phyloP scores from a whole-genome alignment of 1,140 invertebrate genomes.

The Temnothorax nylanderi region DNA sequence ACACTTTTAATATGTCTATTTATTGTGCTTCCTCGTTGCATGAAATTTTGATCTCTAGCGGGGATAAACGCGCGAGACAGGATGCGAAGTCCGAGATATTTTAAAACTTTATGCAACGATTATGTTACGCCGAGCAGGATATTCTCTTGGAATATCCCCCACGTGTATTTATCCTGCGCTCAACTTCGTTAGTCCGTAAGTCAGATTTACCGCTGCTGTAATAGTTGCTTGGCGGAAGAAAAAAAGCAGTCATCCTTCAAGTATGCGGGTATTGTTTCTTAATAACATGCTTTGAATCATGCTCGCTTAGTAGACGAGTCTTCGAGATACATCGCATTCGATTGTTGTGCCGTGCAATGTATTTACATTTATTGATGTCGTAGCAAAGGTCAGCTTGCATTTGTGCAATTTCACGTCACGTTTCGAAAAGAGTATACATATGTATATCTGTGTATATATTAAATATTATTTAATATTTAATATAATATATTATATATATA shows the following conservation, averaged over 20 bases:
- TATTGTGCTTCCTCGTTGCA: not conserved
- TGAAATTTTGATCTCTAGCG: not conserved
- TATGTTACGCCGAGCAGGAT: constrained; percentile 25
- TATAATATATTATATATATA: not conserved
- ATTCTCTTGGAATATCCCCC: constrained; percentile 57
- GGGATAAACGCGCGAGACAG: not conserved
- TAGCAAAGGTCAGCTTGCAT: constrained; percentile 37
- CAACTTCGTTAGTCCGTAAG: constrained; percentile 45
- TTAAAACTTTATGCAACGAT: constrained; percentile 49
- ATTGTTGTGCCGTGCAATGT: constrained; percentile 45
- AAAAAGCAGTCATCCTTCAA: constrained; percentile 71
- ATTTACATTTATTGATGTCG: constrained; percentile 41
- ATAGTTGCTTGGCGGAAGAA: constrained; percentile 60
- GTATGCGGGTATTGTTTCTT: constrained; percentile 69
- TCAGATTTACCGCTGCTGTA: constrained; percentile 61
- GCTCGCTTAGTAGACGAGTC: constrained; percentile 22
- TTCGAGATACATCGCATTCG: constrained; percentile 49
- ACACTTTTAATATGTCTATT: not conserved
- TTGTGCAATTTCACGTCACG: not conserved
- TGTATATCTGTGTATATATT: not conserved
- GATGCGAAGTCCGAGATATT: constrained; percentile 36
- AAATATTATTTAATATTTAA: not conserved
- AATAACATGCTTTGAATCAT: constrained; percentile 61
- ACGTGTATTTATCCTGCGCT: constrained; percentile 55
- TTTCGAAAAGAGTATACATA: not conserved